Conservation (phyloP, 92 coral and sea anemone genomes). For the Porites evermanni region DNA sequence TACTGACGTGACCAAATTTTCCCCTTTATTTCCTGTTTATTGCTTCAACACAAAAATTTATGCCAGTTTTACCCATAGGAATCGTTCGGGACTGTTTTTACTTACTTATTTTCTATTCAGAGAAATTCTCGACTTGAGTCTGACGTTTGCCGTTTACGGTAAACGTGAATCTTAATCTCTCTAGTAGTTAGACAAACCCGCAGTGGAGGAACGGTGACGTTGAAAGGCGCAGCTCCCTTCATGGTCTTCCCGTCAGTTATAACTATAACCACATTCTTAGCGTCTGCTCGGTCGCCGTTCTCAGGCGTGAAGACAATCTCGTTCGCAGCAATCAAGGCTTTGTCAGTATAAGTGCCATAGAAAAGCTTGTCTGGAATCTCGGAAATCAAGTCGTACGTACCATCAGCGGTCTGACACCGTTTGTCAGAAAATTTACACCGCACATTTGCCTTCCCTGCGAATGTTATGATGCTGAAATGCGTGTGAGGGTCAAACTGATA, state of each 20-base stretch:
- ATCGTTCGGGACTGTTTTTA: no score
- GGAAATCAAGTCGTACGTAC: not conserved
- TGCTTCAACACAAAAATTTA: no score
- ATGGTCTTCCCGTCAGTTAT: conserved; percentile 71
- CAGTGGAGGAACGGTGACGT: conserved; percentile 42
- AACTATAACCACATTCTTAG: conserved; percentile 60
- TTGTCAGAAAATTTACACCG: conserved; percentile 44
- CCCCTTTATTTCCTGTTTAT: no score
- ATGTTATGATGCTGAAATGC: conserved; percentile 65
- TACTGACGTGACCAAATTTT: no score
- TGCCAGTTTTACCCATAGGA: no score
- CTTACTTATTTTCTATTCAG: no score
- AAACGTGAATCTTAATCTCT: no score
- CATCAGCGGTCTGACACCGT: conserved; percentile 23
- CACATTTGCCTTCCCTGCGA: conserved; percentile 13
- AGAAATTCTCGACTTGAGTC: no score
- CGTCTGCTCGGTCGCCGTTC: conserved; percentile 50
- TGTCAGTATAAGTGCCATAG: conserved; percentile 63
- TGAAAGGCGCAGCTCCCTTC: conserved; percentile 39
- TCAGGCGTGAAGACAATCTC: conserved; percentile 28
- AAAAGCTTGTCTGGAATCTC: conserved; percentile 23
- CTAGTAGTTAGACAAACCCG: conserved; percentile 20
- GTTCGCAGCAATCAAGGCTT: conserved; percentile 59
- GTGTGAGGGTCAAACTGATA: conserved; percentile 43
- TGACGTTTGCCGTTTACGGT: no score